A percentile compares a stretch with the other conserved stretches of the same genome.
Evolutionary conservation across 1,140 invertebrate species (phyloP).

Genomic region (Halyomorpha halys): DNA sequence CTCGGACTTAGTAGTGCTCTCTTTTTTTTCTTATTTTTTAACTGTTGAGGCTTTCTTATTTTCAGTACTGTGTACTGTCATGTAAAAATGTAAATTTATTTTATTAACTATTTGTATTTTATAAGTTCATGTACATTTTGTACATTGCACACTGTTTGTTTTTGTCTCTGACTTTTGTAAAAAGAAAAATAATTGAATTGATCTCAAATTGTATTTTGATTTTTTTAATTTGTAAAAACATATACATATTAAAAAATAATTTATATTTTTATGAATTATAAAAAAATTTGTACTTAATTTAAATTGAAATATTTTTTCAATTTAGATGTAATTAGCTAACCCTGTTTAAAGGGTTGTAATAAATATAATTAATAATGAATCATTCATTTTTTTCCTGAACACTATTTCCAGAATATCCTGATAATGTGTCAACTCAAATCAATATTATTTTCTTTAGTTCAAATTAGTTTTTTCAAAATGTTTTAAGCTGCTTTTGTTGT

Average conservation of each 20-base stretch:
- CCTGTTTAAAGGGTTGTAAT: slow-evolving; percentile 12
- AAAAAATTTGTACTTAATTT: neutral
- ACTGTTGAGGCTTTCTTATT: neutral
- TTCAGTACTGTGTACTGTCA: slow-evolving; percentile 13
- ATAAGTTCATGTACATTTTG: neutral
- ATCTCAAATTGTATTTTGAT: too few relatives aligned
- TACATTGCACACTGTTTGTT: too few relatives aligned
- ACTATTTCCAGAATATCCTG: too few relatives aligned
- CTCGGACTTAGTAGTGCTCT: slow-evolving; percentile 39
- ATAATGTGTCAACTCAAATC: too few relatives aligned
- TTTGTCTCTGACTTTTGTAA: too few relatives aligned
- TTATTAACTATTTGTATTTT: neutral
- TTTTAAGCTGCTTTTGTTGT: too few relatives aligned
- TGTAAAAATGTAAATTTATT: slow-evolving; percentile 4
- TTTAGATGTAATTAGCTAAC: slow-evolving; percentile 6
- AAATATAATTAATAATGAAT: neutral
- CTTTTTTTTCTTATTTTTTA: neutral
- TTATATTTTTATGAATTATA: slow-evolving; percentile 16
- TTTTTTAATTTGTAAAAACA: too few relatives aligned
- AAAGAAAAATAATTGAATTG: too few relatives aligned
- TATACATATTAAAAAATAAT: neutral
- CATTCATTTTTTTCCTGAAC: neutral
- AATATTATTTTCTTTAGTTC: too few relatives aligned
- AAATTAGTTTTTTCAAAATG: too few relatives aligned
- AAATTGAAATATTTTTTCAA: slow-evolving; percentile 9